Percentiles rank a stretch among this genome's conserved stretches.
Conservation (phyloP, 2,797 vertebrate species). For the Thalassophryne amazonica region DNA sequence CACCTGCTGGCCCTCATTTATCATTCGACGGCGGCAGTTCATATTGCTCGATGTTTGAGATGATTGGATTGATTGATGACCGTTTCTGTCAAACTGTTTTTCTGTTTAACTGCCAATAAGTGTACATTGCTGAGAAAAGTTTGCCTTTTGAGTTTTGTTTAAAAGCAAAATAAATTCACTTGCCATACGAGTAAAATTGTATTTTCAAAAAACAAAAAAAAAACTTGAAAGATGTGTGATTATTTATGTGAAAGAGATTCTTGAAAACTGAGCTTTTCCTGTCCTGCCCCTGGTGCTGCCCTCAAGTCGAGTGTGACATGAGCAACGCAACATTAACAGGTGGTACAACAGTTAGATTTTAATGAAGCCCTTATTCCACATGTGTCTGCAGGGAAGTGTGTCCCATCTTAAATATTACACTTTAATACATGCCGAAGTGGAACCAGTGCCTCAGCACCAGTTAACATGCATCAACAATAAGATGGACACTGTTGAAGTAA, state of each 20-base stretch:
- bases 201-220: slow-evolving; percentile 48
- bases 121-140: slow-evolving; percentile 61
- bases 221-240: slow-evolving; percentile 15
- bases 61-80: too few relatives aligned
- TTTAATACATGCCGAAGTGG: slow-evolving; percentile 6
- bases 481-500: slow-evolving; percentile 18
- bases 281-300: neutral
- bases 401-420: neutral
- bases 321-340: too few relatives aligned
- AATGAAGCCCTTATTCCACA: slow-evolving; percentile 26
- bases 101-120: slow-evolving; percentile 70
- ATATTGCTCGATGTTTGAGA: too few relatives aligned
- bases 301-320: neutral
- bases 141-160: slow-evolving; percentile 66
- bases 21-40: too few relatives aligned
- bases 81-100: too few relatives aligned
- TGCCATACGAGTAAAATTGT: slow-evolving; percentile 56
- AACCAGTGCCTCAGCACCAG: slow-evolving; percentile 21
- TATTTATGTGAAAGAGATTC: slow-evolving; percentile 14
- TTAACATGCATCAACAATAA: slow-evolving; percentile 48
- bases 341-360: neutral
- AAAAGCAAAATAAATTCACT: slow-evolving; percentile 70
- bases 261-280: neutral
- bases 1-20: too few relatives aligned
- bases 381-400: neutral